Evolutionary conservation across 1,140 invertebrate genomes (phyloP), one percentile per base, ranked within the genome.

Genomic region (Drosophila sucinea): DNA sequence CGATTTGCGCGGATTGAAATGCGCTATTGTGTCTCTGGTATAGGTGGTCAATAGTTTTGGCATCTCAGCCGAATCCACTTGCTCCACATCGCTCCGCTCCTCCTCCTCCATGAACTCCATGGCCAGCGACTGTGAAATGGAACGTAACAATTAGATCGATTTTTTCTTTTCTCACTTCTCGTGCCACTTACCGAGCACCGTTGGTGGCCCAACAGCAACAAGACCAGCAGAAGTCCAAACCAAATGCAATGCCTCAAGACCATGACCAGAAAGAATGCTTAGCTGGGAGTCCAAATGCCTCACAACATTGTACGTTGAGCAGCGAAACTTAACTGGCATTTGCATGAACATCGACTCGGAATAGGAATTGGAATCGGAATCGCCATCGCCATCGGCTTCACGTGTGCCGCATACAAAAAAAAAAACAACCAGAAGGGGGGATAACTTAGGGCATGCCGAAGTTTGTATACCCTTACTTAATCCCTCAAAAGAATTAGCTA

Each of bases 271-370:
- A 41, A 74, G 29, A 23, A 3, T 30, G 23, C 6, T 29, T 30
- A 7, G 10, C 3, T 3, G 11, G n/a, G 60, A 47, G 40, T 56
- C n/a, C 17, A 41, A 70, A 60, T 35, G 29, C 41, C 67, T 79
- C 57, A 84, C 83, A 87, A 87, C 83, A 87, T 87, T 87, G 77
- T 80, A 33, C 80, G 80, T 66, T 80, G 83, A 78, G 61, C 73
- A 58, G 44, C 84, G 55, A 73, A 80, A 75, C 54, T 56, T 51
- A 69, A 87, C 83, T 87, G 67, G 56, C 70, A 60, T 64, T 60
- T 55, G 32, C 35, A 25, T 23, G 29, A 17, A 58, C 68, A 76
- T 70, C 73, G 40, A 35, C 33, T 58, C 38, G 51, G 64, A 64
- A 51, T 54, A 62, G 55, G 65, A 67, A 73, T 73, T 55, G 69